Evolutionary conservation across 2,888 invertebrate genomes (phyloP), one percentile per base, ranked within the genome.

Genomic region (Graphium colonna): DNA sequence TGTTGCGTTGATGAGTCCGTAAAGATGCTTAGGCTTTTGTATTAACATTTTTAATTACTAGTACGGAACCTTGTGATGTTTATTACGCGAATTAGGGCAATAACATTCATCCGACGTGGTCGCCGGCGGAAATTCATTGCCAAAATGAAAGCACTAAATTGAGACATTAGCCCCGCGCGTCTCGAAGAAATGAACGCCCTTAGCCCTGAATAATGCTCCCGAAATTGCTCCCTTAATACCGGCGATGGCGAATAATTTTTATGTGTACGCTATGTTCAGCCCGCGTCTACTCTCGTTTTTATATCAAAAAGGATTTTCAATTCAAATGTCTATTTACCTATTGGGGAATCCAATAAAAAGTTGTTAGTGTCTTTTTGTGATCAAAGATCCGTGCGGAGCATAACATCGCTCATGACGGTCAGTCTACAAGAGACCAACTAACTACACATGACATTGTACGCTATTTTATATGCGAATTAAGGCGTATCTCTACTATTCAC

Each of bases 41-140:
- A 53, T 49, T 53, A 40, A 45, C 45, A 50, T 50, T 54, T 54
- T 54, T 54, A 54, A 54, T 54, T 45, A 45, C 45, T 45, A 45
- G 40, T 33, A 21, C 50, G 10, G 45, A 39, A 50, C 50, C 36
- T 31, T 7, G 12, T 45, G 33, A 54, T 50, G 50, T 54, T 54
- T 54, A 50, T 54, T 50, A 41, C 54, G 38, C 16, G 26, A 54
- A 54, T 54, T 40, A 49, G 41, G 26, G 54, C 45, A 54, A 36
- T 50, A 41, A 50, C 41, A 41, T 45, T 54, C 45, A 50, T 41
- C 45, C 16, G 36, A n/a, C 36, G 54, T 45, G 45, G 49, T 40
- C 33, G 40, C 15, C 26, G 21, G 44, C 31, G 12, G 39, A 33
- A 49, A 40, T 49, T 44, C 44, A 39, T 45, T 31, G 40, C 44